Conservation (phyloP, 2,888 invertebrate species). For the Lepas anatifera region DNA sequence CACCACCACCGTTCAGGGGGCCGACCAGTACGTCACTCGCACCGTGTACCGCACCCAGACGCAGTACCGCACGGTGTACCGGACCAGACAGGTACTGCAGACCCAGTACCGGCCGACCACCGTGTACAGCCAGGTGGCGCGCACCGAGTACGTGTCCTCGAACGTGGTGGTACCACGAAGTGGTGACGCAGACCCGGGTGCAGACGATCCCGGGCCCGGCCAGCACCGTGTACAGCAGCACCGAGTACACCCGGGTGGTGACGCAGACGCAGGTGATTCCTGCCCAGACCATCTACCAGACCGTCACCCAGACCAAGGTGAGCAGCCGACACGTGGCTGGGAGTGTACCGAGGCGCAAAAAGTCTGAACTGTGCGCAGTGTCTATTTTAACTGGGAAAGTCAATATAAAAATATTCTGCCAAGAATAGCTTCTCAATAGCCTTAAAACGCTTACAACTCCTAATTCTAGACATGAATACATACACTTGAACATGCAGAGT, state of each 20-base stretch:
- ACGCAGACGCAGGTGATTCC: not conserved
- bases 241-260: not conserved
- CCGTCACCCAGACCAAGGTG: not conserved
- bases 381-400: too few species aligned
- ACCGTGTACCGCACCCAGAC: not conserved
- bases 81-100: not conserved
- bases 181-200: not conserved
- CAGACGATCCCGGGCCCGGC: not conserved
- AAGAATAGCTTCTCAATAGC: too few species aligned
- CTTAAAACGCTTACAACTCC: too few species aligned
- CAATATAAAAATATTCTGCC: too few species aligned
- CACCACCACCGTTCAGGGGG: not conserved
- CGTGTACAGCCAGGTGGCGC: not conserved
- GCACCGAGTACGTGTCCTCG: not conserved
- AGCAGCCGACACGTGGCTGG: too few species aligned
- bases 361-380: too few species aligned
- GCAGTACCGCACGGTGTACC: not conserved
- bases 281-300: not conserved
- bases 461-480: too few species aligned
- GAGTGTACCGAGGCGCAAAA: too few species aligned
- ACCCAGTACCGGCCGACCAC: constrained; percentile 1
- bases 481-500: too few species aligned
- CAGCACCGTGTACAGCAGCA: not conserved
- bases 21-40: not conserved
- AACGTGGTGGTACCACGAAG: not conserved